These are phyloP conservation scores for Orchesella cincta DNA, from an alignment of 1,140 invertebrate species.

Conservation along the genomic window DNA sequence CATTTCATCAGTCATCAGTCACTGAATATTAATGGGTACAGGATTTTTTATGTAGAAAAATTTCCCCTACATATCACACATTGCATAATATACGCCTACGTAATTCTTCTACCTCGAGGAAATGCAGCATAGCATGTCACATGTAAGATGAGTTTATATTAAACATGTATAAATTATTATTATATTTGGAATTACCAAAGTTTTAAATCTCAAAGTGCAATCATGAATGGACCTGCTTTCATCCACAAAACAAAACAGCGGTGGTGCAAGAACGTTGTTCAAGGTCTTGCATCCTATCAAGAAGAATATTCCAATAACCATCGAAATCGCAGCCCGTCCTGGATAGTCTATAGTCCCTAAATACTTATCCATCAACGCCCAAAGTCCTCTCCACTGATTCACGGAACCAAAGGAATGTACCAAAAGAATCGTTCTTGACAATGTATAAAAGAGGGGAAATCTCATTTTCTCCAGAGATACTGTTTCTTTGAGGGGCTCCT, in stretches of 20 bases:
- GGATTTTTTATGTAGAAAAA: no score
- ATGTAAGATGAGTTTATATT: neutral
- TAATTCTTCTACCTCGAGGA: no score
- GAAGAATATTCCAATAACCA: constrained; percentile 44
- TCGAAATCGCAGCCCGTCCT: constrained; percentile 33
- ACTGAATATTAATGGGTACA: no score
- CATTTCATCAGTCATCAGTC: no score
- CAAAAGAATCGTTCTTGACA: constrained; percentile 42
- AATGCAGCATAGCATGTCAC: no score
- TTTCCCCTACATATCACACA: no score
- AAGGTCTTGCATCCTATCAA: constrained; percentile 51
- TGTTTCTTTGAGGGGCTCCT: constrained; percentile 39
- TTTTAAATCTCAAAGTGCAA: constrained; percentile 45
- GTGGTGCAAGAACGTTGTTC: constrained; percentile 55
- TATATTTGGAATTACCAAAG: constrained; percentile 32
- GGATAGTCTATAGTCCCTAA: constrained; percentile 29
- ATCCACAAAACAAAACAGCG: constrained; percentile 53
- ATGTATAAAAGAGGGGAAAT: constrained; percentile 44
- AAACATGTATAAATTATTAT: neutral
- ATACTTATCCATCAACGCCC: constrained; percentile 45
- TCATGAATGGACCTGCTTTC: constrained; percentile 46
- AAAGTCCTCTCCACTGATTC: constrained; percentile 50
- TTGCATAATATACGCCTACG: no score
- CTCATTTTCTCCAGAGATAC: constrained; percentile 36
- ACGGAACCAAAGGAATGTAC: constrained; percentile 46